A percentile compares a stretch with the other conserved stretches of the same genome.
phyloP scores from a whole-genome alignment of 2,797 vertebrate genomes.

The Chlorospingus semifuscus region DNA sequence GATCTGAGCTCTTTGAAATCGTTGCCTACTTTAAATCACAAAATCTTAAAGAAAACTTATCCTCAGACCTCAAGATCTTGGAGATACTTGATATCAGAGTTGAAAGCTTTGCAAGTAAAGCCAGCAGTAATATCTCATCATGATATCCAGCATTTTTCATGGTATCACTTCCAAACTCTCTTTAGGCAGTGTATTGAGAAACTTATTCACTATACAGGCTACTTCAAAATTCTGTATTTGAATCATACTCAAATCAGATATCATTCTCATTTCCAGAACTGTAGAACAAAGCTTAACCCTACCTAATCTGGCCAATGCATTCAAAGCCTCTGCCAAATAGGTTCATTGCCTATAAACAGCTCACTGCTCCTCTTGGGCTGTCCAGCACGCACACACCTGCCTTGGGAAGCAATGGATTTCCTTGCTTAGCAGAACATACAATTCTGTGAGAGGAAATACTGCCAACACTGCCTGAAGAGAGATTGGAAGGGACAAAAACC shows the following conservation, averaged over 20 bases:
- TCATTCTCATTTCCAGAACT: background rate
- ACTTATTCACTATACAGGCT: background rate
- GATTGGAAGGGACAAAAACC: background rate
- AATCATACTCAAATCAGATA: background rate
- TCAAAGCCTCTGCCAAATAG: background rate
- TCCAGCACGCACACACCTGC: background rate
- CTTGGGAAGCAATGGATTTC: background rate
- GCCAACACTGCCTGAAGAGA: background rate
- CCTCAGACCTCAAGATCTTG: background rate
- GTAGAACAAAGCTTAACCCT: background rate
- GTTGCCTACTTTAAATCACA: background rate
- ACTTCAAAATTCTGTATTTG: background rate
- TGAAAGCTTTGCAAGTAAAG: background rate
- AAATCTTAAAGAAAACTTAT: background rate
- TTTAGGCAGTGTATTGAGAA: background rate
- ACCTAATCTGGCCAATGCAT: background rate
- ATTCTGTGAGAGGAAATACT: background rate
- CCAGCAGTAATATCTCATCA: background rate
- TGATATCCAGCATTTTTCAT: background rate
- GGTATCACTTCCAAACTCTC: background rate
- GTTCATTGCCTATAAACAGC: background rate
- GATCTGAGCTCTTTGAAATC: background rate
- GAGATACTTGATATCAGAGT: background rate
- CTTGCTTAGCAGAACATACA: fast-evolving
- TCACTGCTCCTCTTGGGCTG: background rate